Base-by-base conservation (phyloP, 2,888 invertebrate genomes). In the Tipula lateralis region DNA sequence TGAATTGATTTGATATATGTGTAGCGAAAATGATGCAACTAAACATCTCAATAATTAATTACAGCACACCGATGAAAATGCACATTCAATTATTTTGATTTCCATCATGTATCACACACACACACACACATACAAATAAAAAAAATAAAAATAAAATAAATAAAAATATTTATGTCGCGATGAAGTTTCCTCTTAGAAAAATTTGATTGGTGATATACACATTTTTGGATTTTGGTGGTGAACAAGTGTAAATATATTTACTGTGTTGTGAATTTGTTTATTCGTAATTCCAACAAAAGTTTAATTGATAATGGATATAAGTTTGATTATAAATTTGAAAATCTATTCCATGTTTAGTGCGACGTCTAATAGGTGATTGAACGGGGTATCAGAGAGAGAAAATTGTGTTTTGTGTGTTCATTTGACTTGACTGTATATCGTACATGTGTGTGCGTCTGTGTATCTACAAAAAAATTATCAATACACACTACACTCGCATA, bases 341-440 rank as follows among this genome's bases (percentile, higher is more conserved):
- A 82, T 82, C 82, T 82, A 82, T 30, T 82, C 36, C 36, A 39
- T 83, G 83, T 19, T 39, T 83, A 83, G 83, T 39, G 83, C 39
- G 44, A 83, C 83, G 83, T 83, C 82, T 66, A 66, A 66, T 32
- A 82, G 82, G 82, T 82, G 82, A 82, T 82, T 82, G 82, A 82
- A 82, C 82, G 82, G 82, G 82, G 82, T 30, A 82, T 82, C 30
- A 82, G 32, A 82, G 82, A 82, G n/a, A 82, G 16, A 82, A 82
- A 24, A 82, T 29, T 50, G 44, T 50, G 44, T 66, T 66, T 66
- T 66, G 66, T 66, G 66, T 66, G 66, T 66, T 66, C 66, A 66
- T 66, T 66, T 24, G 66, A 66, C 66, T 66, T 66, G 24, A 19
- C 24, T 66, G 66, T 66, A 24, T 66, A 24, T 24, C 66, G 66